Base-by-base conservation (phyloP, 1,140 invertebrate genomes). In the Procambarus virginalis region DNA sequence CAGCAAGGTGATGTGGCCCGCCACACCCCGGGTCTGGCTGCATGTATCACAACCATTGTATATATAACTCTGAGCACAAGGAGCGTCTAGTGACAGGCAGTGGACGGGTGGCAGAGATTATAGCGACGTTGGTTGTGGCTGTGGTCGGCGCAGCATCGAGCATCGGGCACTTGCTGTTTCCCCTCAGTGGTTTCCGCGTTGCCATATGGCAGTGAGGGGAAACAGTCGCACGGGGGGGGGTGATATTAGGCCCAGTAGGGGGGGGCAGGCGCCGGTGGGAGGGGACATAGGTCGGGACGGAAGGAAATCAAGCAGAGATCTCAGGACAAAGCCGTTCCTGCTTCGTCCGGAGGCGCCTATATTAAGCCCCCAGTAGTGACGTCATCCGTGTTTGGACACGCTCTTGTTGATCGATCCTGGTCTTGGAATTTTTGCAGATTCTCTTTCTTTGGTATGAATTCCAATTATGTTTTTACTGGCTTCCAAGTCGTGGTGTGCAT, bases 311-410 rank as follows among this genome's bases (percentile, higher is more conserved):
- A n/a, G 68, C 22, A 6, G 68, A 73, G 68, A 34, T 73, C 68
- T 73, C 68, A 10, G 68, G 68, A 73, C 68, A 73, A 73, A 73
- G 68, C 68, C 68, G n/a, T 73, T 73, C 68, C 68, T 73, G n/a
- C 68, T 73, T 34, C 68, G 68, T 73, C 68, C 68, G 68, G 68
- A 73, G 68, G 68, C 34, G 68, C n/a, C 68, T 73, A 73, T 73
- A 73, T 73, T 73, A 73, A 73, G 68, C 68, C 34, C n/a, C n/a
- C 20, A 73, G 68, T 34, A 10, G n/a, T 73, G 68, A 73, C 68
- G 68, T 73, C 68, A 73, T 22, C n/a, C 4, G n/a, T 34, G 68
- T 73, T 73, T 34, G n/a, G 60, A 64, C 60, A 20, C 60, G 17
- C 17, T 20, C 60, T 17, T 58, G 12, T 64, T 4, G 14, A 64